Evolutionary conservation across 2,888 invertebrate genomes (phyloP), one percentile per base, ranked within the genome.

Genomic region (Auanema freiburgensis): DNA sequence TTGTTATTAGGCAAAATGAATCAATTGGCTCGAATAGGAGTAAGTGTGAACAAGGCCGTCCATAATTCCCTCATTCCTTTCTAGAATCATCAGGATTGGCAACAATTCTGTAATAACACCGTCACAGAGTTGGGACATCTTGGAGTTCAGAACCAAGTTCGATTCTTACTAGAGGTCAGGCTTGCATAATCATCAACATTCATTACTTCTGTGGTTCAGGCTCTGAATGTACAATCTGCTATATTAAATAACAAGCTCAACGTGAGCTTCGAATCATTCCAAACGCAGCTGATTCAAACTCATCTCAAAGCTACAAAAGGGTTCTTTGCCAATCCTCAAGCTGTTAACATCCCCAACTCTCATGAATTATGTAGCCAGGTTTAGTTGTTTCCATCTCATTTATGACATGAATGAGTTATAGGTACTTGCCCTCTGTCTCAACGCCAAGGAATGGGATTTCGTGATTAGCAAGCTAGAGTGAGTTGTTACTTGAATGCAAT

Each of bases 1-100:
- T 43, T 76, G 11, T 59, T 76, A 1, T 56, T 76, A 11, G 63
- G 65, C 2, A 76, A 76, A 59, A 25, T 74, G 21, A 52, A 68
- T 25, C 76, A 76, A 55, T 33, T 74, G 44, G 55, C 52, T 8
- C 41, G 46, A 10, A 53, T 69, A 23, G 54, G 59, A 53, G 68
- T 68, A 44, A 4, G 52, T 43, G n/a, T n/a, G n/a, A n/a, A n/a
- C n/a, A n/a, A n/a, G n/a, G 6, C 12, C 12, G 18, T 12, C 18
- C 18, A 50, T 11, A 12, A 16, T 50, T 12, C 12, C 18, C 51
- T 50, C 18, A 16, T 16, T 11, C 24, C 16, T 21, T 23, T 52
- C 16, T 24, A 52, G 52, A 52, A 52, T 23, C 18, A n/a, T 24
- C 2, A 18, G 23, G 21, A 16, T 23, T 52, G 52, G 52, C 18